Evolutionary conservation across 2,888 invertebrate genomes (phyloP), one percentile per base, ranked within the genome.

Genomic region (Leptinotarsa rubiginosa): DNA sequence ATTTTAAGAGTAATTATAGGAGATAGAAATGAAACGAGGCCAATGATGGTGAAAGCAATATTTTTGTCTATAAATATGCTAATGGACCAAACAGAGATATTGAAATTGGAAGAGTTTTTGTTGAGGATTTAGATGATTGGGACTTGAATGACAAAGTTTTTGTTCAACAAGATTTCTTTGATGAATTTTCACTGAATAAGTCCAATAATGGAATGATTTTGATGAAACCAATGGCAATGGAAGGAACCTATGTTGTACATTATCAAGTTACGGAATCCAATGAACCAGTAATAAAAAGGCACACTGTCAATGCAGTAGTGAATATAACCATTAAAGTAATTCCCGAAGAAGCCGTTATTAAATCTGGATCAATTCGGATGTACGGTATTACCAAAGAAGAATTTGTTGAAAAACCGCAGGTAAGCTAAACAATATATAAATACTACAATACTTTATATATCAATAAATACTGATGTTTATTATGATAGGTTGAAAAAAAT

Each of bases 81-180:
- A 77, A 79, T 49, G 96, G 96, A 76, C 92, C 93, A 81, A 92
- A 93, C 0, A 94, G 94, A 0, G 92, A 94, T 78, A 94, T 94
- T 0, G 92, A 94, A 79, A 96, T 99, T 74, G 99, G 99, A 0
- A 91, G 96, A 0, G 96, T 97, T 0, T 99, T 95, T 88, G 98
- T 98, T 0, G 92, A 95, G 62, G 99, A 99, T 88, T 92, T 93
- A 0, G 99, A 99, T 85, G 99, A 99, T 86, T 99, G 98, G 98
- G 99, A 99, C 87, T 88, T 97, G 67, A 92, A 92, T 0, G 97
- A 99, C 87, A 99, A 99, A 88, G 88, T 90, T 16, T 99, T 97
- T 86, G 67, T 81, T 10, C 90, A 89, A 77, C 88, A 90, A 3
- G 88, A 88, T 71, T 91, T 92, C 78, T 90, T 91, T 47, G 81